Evolutionary conservation across 2,797 vertebrate species (phyloP).

Genomic region (Amniataba percoides): DNA sequence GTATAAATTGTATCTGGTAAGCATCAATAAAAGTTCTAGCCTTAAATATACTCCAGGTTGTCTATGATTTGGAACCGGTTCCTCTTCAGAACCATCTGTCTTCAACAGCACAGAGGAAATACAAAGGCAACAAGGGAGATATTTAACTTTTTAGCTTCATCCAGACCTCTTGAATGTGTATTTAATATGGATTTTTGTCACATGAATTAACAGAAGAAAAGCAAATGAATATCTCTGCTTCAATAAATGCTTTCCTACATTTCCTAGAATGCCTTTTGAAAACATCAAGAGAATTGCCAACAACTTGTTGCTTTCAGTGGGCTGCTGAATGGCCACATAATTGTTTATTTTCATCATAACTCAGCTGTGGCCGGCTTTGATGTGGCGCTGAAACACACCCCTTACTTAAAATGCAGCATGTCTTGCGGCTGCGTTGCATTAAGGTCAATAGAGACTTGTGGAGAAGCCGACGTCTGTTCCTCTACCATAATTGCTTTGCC

Average conservation of each 20-base stretch:
- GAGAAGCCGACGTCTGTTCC: background rate
- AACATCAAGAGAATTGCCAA: background rate
- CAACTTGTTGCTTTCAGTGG: background rate
- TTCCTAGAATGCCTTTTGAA: background rate
- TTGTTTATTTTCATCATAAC: background rate
- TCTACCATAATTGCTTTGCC: background rate
- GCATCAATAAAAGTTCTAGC: no score
- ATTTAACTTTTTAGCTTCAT: background rate
- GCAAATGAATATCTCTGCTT: background rate
- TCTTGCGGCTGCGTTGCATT: background rate
- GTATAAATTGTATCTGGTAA: no score
- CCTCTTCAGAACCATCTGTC: no score
- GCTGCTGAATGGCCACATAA: background rate
- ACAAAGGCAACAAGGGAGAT: no score
- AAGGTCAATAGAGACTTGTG: background rate
- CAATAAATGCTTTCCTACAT: background rate
- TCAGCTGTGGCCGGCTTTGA: background rate
- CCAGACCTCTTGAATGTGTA: background rate
- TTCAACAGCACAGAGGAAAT: background rate
- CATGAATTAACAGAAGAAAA: background rate
- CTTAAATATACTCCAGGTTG: no score
- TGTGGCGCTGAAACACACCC: background rate
- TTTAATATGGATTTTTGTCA: background rate
- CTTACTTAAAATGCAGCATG: background rate
- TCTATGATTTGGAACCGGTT: no score